Base-by-base conservation (phyloP, 2,888 invertebrate species). In the Elaeidobius kamerunicus region DNA sequence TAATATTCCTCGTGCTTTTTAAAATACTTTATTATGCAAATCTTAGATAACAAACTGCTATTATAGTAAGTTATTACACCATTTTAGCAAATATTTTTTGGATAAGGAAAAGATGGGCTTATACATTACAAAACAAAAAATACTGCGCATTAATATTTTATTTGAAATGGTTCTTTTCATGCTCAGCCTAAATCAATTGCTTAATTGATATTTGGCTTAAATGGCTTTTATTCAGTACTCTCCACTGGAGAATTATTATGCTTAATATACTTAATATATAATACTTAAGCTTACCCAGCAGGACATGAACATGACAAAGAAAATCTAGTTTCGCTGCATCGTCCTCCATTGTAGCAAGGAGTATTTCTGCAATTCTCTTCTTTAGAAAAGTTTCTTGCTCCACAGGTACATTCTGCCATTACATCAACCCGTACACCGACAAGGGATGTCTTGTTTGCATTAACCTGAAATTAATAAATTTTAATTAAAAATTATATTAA, bases 351-450 rank as follows among this genome's bases (percentile, higher is more conserved):
- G 69, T 91, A 89, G 69, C 98, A 98, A 9, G 91, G 90, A 45
- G 86, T 91, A 60, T 84, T 88, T 49, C 89, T 82, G 69, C 98
- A 98, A 2, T 91, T 86, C 73, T 91, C 90, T 46, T 88, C 85
- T 68, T 91, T 89, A 56, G 87, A 86, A 73, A 96, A 97, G 72
- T 94, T 93, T 48, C 95, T 79, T 0, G 95, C 92, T 4, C 92
- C 92, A 69, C 96, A 96, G 12, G 91, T 91, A 67, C 96, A 97
- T 68, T 93, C 91, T 0, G 95, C 90, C 59, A 91, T 78, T 0
- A 95, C 90, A 70, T 91, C 92, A 1, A 97, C 92, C 50, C 95
- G 81, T 1, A 99, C 94, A 9, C 98, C 98, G 23, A 99, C 96
- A 56, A 99, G 78, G 1, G 97, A 89, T 0, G 98, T 98, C 73